A percentile compares a stretch with the other conserved stretches of the same genome.
These are phyloP conservation scores for Rhagologus leucostigma DNA, from an alignment of 2,113 vertebrate species.

Conservation along the genomic window DNA sequence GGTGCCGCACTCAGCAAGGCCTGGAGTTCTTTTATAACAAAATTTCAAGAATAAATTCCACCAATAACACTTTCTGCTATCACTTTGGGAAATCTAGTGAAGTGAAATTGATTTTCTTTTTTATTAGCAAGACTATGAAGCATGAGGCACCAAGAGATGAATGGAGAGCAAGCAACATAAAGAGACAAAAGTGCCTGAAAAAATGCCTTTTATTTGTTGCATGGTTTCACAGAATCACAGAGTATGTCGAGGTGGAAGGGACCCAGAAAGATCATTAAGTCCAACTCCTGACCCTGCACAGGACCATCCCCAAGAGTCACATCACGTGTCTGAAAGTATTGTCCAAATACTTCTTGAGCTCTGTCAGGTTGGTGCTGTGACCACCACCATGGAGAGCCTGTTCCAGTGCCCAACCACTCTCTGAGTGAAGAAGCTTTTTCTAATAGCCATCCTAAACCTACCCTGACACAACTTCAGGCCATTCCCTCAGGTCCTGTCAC, in stretches of 20 bases:
- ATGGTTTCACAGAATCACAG: background rate
- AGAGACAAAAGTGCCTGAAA: slow-evolving; percentile 24
- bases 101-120: slow-evolving; percentile 71
- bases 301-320: background rate
- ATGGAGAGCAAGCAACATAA: slow-evolving; percentile 48
- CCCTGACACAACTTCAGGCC: background rate
- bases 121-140: slow-evolving; percentile 70
- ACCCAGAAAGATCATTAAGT: background rate
- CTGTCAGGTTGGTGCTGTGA: background rate
- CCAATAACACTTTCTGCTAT: slow-evolving; percentile 19
- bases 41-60: slow-evolving; percentile 43
- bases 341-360: background rate
- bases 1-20: background rate
- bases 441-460: background rate
- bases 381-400: background rate
- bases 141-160: slow-evolving; percentile 48
- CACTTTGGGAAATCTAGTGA: slow-evolving; percentile 57
- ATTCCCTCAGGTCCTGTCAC: fast-evolving
- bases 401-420: background rate
- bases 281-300: background rate
- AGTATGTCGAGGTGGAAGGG: background rate
- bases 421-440: background rate
- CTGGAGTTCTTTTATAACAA: slow-evolving; percentile 14
- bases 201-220: slow-evolving; percentile 20
- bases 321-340: background rate